Percentiles rank a stretch among this genome's conserved stretches.
These are phyloP conservation scores for Crotalus horridus DNA, from an alignment of 2,113 vertebrate species.

Conservation along the genomic window DNA sequence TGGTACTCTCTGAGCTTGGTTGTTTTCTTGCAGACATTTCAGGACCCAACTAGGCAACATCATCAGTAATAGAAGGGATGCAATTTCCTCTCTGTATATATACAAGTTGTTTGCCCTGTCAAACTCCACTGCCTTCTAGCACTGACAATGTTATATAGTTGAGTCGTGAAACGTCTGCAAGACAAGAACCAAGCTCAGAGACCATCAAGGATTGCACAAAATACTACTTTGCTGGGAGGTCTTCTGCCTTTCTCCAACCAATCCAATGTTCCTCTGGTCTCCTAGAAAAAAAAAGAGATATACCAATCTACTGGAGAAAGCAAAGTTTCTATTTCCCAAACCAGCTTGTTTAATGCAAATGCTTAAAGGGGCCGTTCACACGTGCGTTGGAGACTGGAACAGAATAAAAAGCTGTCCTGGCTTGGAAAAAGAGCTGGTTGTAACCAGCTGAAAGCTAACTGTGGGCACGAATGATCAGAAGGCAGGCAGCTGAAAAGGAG, in stretches of 20 bases:
- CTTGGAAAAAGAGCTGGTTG: background rate
- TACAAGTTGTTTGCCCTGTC: no score
- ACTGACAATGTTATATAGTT: no score
- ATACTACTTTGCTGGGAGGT: background rate
- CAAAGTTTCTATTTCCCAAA: background rate
- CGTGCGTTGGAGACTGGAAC: background rate
- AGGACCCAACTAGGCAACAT: background rate
- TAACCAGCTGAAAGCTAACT: background rate
- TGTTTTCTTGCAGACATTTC: background rate
- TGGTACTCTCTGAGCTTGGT: no score
- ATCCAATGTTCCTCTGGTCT: background rate
- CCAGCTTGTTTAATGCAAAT: background rate
- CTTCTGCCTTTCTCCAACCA: background rate
- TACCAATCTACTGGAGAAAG: background rate
- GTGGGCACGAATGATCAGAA: background rate
- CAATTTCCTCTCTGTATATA: no score
- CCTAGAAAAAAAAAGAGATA: background rate
- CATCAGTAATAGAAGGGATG: no score
- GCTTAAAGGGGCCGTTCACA: background rate
- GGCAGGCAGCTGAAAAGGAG: conserved; percentile 8
- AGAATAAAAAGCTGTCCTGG: background rate
- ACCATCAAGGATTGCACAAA: no score
- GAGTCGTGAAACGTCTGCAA: no score
- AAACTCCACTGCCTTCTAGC: no score
- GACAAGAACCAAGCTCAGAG: no score